Conservation (phyloP, 2,888 invertebrate genomes). For the Pantelozetes paolii region DNA sequence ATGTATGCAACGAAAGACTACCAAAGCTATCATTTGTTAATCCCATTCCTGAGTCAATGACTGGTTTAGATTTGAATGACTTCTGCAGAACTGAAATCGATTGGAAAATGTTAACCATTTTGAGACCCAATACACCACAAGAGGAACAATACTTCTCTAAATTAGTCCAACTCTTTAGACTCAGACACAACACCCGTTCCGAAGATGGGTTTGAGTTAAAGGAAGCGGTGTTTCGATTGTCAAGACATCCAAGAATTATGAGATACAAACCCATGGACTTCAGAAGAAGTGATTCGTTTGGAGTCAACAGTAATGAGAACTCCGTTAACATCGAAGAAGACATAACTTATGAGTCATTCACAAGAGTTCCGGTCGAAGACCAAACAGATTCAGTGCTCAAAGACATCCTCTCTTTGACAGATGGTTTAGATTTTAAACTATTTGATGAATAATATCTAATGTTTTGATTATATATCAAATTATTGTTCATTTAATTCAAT, state of each 20-base stretch:
- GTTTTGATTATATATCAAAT: too few relatives aligned
- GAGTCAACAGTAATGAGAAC: background rate
- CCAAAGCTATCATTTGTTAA: conserved; percentile 57
- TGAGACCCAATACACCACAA: conserved; percentile 72
- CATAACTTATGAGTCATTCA: conserved; percentile 16
- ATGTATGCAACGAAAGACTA: background rate
- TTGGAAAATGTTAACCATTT: conserved; percentile 87
- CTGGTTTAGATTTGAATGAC: conserved; percentile 67
- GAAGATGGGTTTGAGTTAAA: conserved; percentile 11
- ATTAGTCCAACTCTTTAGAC: conserved; percentile 49
- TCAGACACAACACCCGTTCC: conserved; percentile 13
- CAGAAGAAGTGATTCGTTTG: background rate
- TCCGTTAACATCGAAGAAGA: background rate
- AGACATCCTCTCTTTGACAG: background rate
- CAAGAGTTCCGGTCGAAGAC: background rate
- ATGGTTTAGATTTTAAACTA: background rate
- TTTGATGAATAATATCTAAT: background rate
- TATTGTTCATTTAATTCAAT: too few relatives aligned
- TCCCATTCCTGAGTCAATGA: conserved; percentile 79
- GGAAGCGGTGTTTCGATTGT: conserved; percentile 14
- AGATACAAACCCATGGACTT: conserved; percentile 5
- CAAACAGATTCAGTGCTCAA: background rate
- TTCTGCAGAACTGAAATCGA: conserved; percentile 79
- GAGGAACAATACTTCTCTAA: conserved; percentile 84
- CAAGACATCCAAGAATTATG: conserved; percentile 28